phyloP scores from a whole-genome alignment of 2,797 vertebrate species.

The Notoglanidium macrostoma region DNA sequence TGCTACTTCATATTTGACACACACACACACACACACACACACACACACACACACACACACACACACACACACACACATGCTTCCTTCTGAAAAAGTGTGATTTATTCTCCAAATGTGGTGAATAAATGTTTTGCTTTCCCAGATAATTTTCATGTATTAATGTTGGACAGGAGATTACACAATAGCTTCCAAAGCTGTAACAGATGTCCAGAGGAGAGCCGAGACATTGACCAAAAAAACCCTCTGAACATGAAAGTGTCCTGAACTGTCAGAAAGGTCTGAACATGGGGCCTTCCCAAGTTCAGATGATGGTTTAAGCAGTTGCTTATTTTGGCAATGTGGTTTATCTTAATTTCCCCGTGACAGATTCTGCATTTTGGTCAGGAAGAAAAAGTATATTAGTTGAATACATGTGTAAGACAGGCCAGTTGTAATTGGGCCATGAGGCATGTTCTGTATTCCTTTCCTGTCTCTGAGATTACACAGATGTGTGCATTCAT shows the following conservation, averaged over 20 bases:
- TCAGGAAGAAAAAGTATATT: not conserved
- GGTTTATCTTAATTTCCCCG: constrained; percentile 18
- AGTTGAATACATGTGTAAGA: constrained; percentile 4
- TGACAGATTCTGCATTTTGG: not conserved
- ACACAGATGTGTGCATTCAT: not conserved
- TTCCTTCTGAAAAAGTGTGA: constrained; percentile 44
- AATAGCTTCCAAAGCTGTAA: constrained; percentile 25
- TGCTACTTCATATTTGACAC: constrained; percentile 9
- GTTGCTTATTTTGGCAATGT: constrained; percentile 22
- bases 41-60: too few species aligned
- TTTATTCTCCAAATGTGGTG: constrained; percentile 61
- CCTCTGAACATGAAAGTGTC: not conserved
- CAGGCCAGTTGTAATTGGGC: not conserved
- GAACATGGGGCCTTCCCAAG: not conserved
- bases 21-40: not conserved
- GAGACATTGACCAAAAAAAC: constrained; percentile 34
- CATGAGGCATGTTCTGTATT: not conserved
- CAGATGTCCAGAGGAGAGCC: constrained; percentile 34
- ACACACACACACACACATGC: not conserved
- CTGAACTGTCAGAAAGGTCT: not conserved
- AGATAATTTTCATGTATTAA: constrained; percentile 34
- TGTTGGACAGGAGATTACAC: constrained; percentile 28
- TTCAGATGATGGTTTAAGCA: constrained; percentile 27
- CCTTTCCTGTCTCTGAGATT: not conserved
- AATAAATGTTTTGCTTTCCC: constrained; percentile 50